Percentiles rank a stretch among this genome's conserved stretches.
Evolutionary conservation across 2,888 invertebrate species (phyloP).

Genomic region (Balanococcus diminutus): DNA sequence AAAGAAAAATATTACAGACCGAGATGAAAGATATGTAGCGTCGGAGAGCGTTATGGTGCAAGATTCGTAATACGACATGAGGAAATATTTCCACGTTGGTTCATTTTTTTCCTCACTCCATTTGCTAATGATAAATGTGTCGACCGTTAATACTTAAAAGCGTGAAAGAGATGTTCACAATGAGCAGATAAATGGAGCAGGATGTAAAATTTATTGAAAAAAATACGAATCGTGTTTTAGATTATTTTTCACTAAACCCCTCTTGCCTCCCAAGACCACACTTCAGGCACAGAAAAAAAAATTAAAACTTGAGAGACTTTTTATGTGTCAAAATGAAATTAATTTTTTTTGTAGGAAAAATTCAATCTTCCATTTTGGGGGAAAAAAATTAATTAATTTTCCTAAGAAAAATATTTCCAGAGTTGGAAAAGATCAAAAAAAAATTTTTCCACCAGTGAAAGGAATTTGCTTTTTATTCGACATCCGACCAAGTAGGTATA

Average conservation of each 20-base stretch:
- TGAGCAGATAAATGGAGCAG: neutral
- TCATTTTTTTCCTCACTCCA: neutral
- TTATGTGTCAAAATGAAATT: too few relatives aligned
- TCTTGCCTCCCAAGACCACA: too few relatives aligned
- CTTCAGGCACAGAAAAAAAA: too few relatives aligned
- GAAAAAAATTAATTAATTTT: too few relatives aligned
- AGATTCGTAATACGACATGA: neutral
- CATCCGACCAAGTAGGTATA: too few relatives aligned
- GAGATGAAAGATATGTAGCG: slow-evolving; percentile 2
- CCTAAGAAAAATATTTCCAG: neutral
- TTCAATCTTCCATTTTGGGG: too few relatives aligned
- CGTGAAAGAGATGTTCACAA: neutral
- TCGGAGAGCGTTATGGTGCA: neutral
- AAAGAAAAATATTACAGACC: neutral
- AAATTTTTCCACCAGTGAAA: too few relatives aligned
- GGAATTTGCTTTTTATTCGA: too few relatives aligned
- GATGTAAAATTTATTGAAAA: neutral
- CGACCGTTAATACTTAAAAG: neutral
- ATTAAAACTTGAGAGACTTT: too few relatives aligned
- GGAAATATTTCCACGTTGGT: neutral
- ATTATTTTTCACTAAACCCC: neutral
- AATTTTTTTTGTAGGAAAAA: too few relatives aligned
- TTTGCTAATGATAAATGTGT: neutral
- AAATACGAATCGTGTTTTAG: neutral
- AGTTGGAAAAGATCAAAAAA: neutral